These are phyloP conservation scores for Dolichopus griseipennis DNA, from an alignment of 2,888 invertebrate genomes.

Conservation along the genomic window DNA sequence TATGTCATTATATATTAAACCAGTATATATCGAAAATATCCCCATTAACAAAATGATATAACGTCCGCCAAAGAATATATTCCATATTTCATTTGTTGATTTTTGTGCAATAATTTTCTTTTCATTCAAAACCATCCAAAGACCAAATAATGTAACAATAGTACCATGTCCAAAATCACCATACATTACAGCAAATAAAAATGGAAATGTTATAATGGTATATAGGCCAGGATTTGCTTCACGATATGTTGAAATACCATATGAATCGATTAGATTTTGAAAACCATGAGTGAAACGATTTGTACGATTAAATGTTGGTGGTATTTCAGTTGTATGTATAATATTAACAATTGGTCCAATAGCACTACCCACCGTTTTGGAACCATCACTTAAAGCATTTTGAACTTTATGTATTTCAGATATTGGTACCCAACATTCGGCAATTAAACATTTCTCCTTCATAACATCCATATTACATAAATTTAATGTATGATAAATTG, in stretches of 20 bases:
- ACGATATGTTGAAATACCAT: slow-evolving; percentile 87
- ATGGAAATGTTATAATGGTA: slow-evolving; percentile 88
- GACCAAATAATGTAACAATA: slow-evolving; percentile 72
- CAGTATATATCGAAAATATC: slow-evolving; percentile 94
- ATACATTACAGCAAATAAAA: slow-evolving; percentile 93
- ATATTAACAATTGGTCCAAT: slow-evolving; percentile 90
- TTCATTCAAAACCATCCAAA: slow-evolving; percentile 76
- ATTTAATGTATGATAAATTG: slow-evolving; percentile 89
- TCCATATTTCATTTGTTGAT: slow-evolving; percentile 82
- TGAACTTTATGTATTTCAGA: slow-evolving; percentile 66
- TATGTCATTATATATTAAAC: slow-evolving; percentile 93
- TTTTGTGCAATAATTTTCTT: slow-evolving; percentile 61
- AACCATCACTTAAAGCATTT: slow-evolving; percentile 73
- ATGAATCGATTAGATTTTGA: slow-evolving; percentile 87
- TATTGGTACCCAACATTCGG: slow-evolving; percentile 82
- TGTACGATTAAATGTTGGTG: slow-evolving; percentile 88
- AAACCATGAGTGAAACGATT: slow-evolving; percentile 90
- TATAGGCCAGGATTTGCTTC: slow-evolving; percentile 88
- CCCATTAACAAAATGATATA: slow-evolving; percentile 98
- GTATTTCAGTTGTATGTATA: slow-evolving; percentile 70
- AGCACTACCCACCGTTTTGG: slow-evolving; percentile 77
- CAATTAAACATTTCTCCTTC: slow-evolving; percentile 83
- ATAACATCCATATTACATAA: slow-evolving; percentile 89
- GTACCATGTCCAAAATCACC: slow-evolving; percentile 88
- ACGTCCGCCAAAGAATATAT: slow-evolving; percentile 94